Base-by-base conservation (phyloP, 2,888 invertebrate genomes). In the Phoenoteleia sp. region DNA sequence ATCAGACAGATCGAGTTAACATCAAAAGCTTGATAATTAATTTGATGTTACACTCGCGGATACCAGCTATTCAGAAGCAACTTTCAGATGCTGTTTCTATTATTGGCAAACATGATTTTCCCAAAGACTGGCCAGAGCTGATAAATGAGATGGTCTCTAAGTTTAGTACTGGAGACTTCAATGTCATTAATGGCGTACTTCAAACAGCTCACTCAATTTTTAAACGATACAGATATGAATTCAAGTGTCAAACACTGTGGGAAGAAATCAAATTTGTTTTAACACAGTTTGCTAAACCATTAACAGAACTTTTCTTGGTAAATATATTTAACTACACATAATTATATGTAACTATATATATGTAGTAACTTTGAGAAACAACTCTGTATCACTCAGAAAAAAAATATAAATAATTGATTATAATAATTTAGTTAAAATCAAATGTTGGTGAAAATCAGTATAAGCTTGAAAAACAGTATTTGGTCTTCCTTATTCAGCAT, bases 81-180 rank as follows among this genome's bases (percentile, higher is more conserved):
- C 95, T 99, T 56, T 99, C 98, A 89, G 99, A 99, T 94, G 98
- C 99, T 0, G 97, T 99, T 45, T 98, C 98, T 88, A 98, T 98
- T 25, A 99, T 99, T 81, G 99, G 99, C n/a, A 97, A 97, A 92
- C 96, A 97, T 89, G 99, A 99, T 94, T 99, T 99, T 93, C 99
- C 99, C 0, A 96, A 97, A 84, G 98, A 98, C 93, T 99, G 99
- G 99, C 98, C 98, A 0, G 96, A 97, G 86, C 95, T 99, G 1
- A 97, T 99, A 25, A 96, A 97, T 36, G 97, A 99, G 93, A 98
- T 99, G 97, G 98, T 99, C 11, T 96, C 97, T 58, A 98, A 99
- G 92, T 98, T 99, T 94, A 95, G 96, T 49, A 96, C 97, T 77
- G 97, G 98, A 49, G 98, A 99, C 94, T 99, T 99, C 93, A 97